Evolutionary conservation across 2,113 vertebrate species (phyloP).

Genomic region (Semnornis frantzii): DNA sequence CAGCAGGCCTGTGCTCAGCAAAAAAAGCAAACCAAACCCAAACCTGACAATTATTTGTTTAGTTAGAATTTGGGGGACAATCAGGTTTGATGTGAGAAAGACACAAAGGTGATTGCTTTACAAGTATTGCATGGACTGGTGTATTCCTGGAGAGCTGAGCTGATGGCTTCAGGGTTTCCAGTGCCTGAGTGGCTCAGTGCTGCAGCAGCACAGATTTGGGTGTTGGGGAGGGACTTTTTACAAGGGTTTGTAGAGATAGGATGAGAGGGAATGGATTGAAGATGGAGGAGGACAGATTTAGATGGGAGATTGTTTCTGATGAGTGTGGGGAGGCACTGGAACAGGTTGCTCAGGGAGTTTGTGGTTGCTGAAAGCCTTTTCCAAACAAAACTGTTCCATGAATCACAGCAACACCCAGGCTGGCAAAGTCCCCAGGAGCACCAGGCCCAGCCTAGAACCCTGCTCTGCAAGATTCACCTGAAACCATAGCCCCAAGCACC

Average conservation of each 20-base stretch:
- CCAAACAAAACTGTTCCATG: too few species aligned
- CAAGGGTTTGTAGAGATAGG: accelerated
- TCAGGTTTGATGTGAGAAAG: not conserved
- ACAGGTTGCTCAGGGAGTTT: too few species aligned
- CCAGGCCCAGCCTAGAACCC: too few species aligned
- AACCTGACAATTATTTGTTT: not conserved
- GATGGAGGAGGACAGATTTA: too few species aligned
- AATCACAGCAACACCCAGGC: not conserved
- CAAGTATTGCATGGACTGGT: not conserved
- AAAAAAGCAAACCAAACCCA: not conserved
- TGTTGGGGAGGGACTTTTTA: not conserved
- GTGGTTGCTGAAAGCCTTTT: too few species aligned
- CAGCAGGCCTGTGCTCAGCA: slow-evolving; percentile 10
- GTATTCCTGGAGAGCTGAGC: not conserved
- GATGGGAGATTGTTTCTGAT: too few species aligned
- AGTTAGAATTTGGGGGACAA: not conserved
- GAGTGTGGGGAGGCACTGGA: too few species aligned
- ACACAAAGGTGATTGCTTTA: not conserved
- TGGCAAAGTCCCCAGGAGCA: too few species aligned
- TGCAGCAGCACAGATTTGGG: not conserved
- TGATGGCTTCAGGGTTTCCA: not conserved
- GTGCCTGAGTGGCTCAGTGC: accelerated
- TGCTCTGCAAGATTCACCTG: too few species aligned
- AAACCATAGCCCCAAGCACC: too few species aligned
- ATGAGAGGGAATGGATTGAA: too few species aligned